phyloP scores from a whole-genome alignment of 2,888 invertebrate genomes.

The Tenthredo notha region DNA sequence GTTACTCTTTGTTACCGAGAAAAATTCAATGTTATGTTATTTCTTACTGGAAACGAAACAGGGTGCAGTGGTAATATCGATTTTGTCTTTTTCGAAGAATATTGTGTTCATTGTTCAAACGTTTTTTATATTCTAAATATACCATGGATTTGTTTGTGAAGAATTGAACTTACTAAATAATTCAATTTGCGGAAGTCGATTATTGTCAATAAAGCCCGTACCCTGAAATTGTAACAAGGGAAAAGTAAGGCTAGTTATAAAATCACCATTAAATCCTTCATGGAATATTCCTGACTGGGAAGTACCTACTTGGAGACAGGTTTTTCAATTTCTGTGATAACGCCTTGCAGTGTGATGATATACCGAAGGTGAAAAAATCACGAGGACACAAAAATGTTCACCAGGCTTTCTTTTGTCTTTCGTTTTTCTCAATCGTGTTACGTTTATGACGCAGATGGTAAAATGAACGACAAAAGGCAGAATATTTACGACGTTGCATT shows the following conservation, averaged over 20 bases:
- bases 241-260: neutral
- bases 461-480: neutral
- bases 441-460: neutral
- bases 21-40: neutral
- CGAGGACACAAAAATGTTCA: neutral
- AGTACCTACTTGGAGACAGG: neutral
- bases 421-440: neutral
- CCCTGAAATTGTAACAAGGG: neutral
- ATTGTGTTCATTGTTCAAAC: neutral
- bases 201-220: neutral
- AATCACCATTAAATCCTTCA: neutral
- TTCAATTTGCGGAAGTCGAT: neutral
- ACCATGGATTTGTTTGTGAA: neutral
- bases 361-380: neutral
- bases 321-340: neutral
- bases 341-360: neutral
- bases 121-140: neutral
- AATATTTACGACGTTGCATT: neutral
- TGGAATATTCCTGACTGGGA: neutral
- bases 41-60: neutral
- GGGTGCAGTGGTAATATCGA: neutral
- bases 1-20: neutral
- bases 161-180: neutral
- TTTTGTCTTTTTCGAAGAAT: neutral
- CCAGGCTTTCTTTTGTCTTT: neutral